phyloP scores from a whole-genome alignment of 2,888 invertebrate species.

The Cephus pulcher region DNA sequence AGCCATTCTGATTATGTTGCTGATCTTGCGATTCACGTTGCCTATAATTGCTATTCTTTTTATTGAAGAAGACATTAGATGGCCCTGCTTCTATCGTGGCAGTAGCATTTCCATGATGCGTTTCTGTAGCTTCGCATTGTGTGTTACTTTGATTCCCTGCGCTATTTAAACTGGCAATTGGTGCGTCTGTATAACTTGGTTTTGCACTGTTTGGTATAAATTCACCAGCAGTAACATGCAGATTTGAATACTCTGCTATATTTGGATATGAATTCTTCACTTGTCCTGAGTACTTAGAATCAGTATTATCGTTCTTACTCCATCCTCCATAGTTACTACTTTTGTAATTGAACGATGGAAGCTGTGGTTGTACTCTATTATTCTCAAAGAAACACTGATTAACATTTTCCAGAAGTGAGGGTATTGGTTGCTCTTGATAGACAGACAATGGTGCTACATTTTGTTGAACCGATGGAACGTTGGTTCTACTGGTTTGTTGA shows the following conservation, averaged over 20 bases:
- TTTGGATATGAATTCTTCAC: not conserved
- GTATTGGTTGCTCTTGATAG: not conserved
- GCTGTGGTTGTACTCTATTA: conserved; percentile 26
- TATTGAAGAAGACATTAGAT: conserved; percentile 27
- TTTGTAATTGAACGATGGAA: conserved; percentile 24
- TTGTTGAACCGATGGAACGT: not conserved
- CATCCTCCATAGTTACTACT: conserved; percentile 20
- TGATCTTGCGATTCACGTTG: conserved; percentile 35
- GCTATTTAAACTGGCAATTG: conserved; percentile 23
- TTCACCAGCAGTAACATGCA: conserved; percentile 71
- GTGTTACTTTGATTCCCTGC: conserved; percentile 8
- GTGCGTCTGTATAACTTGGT: conserved; percentile 5
- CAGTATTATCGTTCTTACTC: conserved; percentile 13
- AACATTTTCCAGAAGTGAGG: conserved; percentile 20
- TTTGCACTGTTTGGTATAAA: conserved; percentile 69
- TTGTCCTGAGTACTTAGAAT: conserved; percentile 3
- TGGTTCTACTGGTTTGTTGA: not conserved
- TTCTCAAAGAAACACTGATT: conserved; percentile 31
- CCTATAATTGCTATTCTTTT: conserved; percentile 32
- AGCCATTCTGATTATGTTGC: conserved; percentile 27
- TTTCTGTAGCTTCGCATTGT: not conserved
- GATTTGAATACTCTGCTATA: conserved; percentile 63
- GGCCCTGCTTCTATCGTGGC: not conserved
- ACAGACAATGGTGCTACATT: conserved; percentile 1
- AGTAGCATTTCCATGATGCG: not conserved